Base-by-base conservation (phyloP, 1,140 invertebrate genomes). In the Amyelois transitella region DNA sequence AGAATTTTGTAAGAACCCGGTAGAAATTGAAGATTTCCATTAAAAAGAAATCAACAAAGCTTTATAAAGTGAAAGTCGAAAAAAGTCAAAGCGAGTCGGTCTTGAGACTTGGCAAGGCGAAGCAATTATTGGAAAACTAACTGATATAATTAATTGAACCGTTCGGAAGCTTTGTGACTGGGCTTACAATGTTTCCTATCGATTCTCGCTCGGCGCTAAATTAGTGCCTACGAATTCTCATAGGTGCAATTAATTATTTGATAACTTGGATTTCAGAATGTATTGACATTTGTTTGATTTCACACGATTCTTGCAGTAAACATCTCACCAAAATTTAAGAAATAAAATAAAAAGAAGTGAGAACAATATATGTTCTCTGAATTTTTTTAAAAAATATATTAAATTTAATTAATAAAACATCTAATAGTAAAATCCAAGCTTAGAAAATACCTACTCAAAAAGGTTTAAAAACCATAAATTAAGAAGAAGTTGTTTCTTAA, bases 41-140 rank as follows among this genome's bases (percentile, higher is more conserved):
- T 60, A 55, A 55, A 45, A 55, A 51, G 44, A 54, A 63, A 55
- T 50, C 28, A 58, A 58, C 53, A 56, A 58, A 55, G 49, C 56
- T 64, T 64, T 53, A 32, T 49, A 54, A 28, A 50, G 49, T 43
- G 25, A 32, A 21, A 52, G 50, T 52, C 25, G 51, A 54, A 51
- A 57, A 61, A 51, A 54, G 51, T 62, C 55, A 55, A 58, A 63
- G 52, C 12, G 49, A 58, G 55, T 10, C 53, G 38, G 45, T 51
- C 51, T 59, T 52, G 61, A 60, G 52, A 57, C 59, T 62, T 50
- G 50, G 53, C 51, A 60, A 58, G 55, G 61, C 47, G 57, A 59
- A 69, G 62, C 70, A 69, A 72, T 69, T 72, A 72, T 69, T 51
- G 66, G 58, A 69, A 70, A 70, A 58, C 61, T 70, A 64, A 66